These are phyloP conservation scores for Okapia johnstoni DNA, from an alignment of 2,113 vertebrate genomes.

Conservation along the genomic window DNA sequence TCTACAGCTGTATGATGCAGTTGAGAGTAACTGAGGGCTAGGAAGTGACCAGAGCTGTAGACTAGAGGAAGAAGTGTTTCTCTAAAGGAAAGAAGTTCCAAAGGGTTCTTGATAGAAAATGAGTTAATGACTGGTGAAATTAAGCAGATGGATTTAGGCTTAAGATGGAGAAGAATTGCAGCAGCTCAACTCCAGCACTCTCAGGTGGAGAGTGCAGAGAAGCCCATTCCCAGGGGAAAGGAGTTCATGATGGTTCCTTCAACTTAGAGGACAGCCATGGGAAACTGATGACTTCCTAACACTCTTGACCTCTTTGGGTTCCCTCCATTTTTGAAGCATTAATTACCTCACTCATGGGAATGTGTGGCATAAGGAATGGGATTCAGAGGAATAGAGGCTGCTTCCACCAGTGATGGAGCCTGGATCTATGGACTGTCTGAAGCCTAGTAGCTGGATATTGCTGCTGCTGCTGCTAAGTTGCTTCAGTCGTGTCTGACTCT, in stretches of 20 bases:
- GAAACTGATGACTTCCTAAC: not conserved
- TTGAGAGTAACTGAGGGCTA: not conserved
- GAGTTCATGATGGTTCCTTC: not conserved
- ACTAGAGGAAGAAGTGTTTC: not conserved
- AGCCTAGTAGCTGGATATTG: not conserved
- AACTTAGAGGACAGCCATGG: not conserved
- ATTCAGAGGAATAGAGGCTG: not conserved
- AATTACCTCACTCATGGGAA: not conserved
- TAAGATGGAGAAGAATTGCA: not conserved
- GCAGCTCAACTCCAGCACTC: not conserved
- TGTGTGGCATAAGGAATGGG: not conserved
- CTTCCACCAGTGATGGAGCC: not conserved
- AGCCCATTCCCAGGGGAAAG: not conserved
- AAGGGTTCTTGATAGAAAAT: not conserved
- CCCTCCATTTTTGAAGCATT: not conserved
- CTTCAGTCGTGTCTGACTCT: too few species aligned
- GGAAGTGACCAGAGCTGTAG: not conserved
- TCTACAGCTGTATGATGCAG: not conserved
- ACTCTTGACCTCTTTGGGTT: not conserved
- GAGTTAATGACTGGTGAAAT: not conserved
- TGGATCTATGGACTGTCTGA: not conserved
- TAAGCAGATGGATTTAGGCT: not conserved
- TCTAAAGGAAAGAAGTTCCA: not conserved
- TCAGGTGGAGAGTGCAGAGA: not conserved
- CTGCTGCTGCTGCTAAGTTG: too few species aligned